A percentile compares a stretch with the other conserved stretches of the same genome.
Conservation (phyloP, 2,888 invertebrate species). For the Iselma pallidipennis region DNA sequence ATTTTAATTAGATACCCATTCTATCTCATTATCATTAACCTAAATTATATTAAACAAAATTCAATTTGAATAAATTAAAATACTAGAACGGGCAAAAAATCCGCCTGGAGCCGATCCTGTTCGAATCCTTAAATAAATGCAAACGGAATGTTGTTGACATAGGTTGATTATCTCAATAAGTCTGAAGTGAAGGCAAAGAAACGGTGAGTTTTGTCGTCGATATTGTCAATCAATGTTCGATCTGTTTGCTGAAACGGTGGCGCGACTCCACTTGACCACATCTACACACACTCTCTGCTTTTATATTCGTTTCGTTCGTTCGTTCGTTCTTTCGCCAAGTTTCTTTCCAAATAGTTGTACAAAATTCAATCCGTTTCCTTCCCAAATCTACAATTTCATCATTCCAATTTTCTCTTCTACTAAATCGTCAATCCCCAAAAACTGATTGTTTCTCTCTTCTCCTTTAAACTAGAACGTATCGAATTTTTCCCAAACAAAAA, state of each 20-base stretch:
- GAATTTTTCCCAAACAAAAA: too few relatives aligned
- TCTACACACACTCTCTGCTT: conserved; percentile 28
- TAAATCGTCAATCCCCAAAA: too few relatives aligned
- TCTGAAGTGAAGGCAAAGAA: conserved; percentile 39
- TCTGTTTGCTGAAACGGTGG: conserved; percentile 47
- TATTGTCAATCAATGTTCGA: conserved; percentile 49
- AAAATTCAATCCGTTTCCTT: too few relatives aligned
- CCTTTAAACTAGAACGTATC: too few relatives aligned
- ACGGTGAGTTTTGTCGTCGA: conserved; percentile 37
- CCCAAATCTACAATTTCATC: too few relatives aligned
- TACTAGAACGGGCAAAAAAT: background rate
- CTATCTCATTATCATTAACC: background rate
- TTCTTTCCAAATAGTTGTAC: too few relatives aligned
- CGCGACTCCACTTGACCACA: conserved; percentile 45
- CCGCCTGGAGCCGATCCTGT: background rate
- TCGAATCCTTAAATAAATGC: conserved; percentile 28
- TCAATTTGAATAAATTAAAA: conserved; percentile 2
- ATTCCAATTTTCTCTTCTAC: too few relatives aligned
- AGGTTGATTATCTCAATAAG: conserved; percentile 51
- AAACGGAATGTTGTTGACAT: conserved; percentile 43
- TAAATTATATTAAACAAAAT: too few relatives aligned
- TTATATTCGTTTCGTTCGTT: conserved; percentile 40
- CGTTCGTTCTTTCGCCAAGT: too few relatives aligned
- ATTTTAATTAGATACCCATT: conserved; percentile 5
- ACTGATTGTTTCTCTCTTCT: too few relatives aligned